Conservation (phyloP, 2,113 vertebrate species). For the Pao palembangensis region DNA sequence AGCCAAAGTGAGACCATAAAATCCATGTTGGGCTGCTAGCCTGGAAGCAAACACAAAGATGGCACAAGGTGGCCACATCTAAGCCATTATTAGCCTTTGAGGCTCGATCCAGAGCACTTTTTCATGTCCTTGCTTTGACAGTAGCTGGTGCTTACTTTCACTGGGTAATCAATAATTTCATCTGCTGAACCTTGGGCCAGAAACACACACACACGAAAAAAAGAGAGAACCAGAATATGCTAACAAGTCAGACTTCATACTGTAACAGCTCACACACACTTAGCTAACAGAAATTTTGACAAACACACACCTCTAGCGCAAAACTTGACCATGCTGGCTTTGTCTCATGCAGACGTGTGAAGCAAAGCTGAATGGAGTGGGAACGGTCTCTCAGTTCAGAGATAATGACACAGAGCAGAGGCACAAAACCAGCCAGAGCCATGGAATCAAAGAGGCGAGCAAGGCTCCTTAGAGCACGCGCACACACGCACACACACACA, state of each 20-base stretch:
- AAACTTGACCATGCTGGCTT: slow-evolving; percentile 26
- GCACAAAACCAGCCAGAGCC: slow-evolving; percentile 19
- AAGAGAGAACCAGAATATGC: slow-evolving; percentile 42
- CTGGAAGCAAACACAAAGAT: slow-evolving; percentile 10
- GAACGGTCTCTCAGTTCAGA: slow-evolving; percentile 13
- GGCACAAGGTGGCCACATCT: slow-evolving; percentile 21
- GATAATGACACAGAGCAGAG: slow-evolving; percentile 23
- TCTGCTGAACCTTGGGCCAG: neutral
- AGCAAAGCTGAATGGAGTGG: slow-evolving; percentile 32
- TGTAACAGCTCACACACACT: slow-evolving; percentile 7
- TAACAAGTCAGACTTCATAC: slow-evolving; percentile 37
- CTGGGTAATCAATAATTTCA: slow-evolving; percentile 10
- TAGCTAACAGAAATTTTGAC: neutral
- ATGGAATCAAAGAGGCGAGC: slow-evolving; percentile 5
- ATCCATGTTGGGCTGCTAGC: slow-evolving; percentile 13
- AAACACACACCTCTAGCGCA: slow-evolving; percentile 2
- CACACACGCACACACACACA: too few species aligned
- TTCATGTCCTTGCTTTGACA: slow-evolving; percentile 33
- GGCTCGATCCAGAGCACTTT: slow-evolving; percentile 1
- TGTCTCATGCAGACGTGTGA: slow-evolving; percentile 44
- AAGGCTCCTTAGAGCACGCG: neutral
- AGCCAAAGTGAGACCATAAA: slow-evolving; percentile 13
- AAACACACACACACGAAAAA: neutral
- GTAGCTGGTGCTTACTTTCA: slow-evolving; percentile 9
- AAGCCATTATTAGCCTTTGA: slow-evolving; percentile 12